These are phyloP conservation scores for Acrossocheilus wenchowensis DNA, from an alignment of 2,797 vertebrate genomes.

Conservation along the genomic window DNA sequence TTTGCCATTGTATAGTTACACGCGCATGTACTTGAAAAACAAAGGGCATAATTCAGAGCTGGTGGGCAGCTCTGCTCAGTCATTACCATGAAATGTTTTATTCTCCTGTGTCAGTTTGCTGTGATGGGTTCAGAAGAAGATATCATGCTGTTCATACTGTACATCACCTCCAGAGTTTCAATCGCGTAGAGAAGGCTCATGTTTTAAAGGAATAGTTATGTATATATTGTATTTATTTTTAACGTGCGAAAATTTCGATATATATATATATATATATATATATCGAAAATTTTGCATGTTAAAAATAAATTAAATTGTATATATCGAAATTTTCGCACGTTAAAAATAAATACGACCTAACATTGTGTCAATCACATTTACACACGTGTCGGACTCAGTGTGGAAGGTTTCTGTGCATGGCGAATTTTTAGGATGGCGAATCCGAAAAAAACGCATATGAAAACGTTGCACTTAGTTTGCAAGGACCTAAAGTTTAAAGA, in stretches of 20 bases:
- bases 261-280: too few species aligned
- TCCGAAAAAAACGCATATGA: too few species aligned
- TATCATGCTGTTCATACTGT: background rate
- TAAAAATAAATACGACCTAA: background rate
- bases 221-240: background rate
- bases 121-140: background rate
- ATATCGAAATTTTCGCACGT: background rate
- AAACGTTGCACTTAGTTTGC: too few species aligned
- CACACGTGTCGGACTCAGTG: background rate
- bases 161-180: background rate
- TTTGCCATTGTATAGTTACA: constrained; percentile 10
- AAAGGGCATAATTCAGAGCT: constrained; percentile 55
- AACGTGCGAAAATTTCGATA: too few species aligned
- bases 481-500: too few species aligned
- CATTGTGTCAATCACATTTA: background rate
- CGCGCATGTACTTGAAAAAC: constrained; percentile 30
- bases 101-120: constrained; percentile 9
- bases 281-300: too few species aligned
- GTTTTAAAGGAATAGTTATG: background rate
- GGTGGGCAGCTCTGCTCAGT: background rate
- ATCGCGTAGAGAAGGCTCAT: background rate
- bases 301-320: too few species aligned
- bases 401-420: too few species aligned
- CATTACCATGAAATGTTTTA: constrained; percentile 6
- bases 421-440: background rate